Conservation (phyloP, 2,797 vertebrate genomes). For the Peromyscus aztecus region DNA sequence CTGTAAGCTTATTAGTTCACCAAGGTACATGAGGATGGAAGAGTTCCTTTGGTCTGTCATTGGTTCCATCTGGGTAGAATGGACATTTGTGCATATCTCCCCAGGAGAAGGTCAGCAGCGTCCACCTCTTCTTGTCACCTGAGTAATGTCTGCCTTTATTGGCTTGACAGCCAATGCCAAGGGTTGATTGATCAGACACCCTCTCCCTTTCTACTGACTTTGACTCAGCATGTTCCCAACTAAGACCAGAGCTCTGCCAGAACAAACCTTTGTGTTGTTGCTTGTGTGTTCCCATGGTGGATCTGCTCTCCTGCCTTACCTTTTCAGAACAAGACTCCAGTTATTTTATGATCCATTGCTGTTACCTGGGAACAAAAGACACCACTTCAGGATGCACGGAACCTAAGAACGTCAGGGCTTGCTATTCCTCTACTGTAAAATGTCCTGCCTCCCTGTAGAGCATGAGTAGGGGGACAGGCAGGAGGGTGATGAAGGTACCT, state of each 20-base stretch:
- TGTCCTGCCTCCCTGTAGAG: fast-evolving
- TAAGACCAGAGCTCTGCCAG: neutral
- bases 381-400: neutral
- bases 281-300: fast-evolving
- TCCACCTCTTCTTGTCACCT: neutral
- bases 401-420: neutral
- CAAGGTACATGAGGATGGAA: neutral
- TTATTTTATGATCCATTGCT: neutral
- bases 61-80: neutral
- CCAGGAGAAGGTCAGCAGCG: neutral
- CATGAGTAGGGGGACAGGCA: too few species aligned
- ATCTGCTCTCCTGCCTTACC: fast-evolving
- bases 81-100: neutral
- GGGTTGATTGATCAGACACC: fast-evolving
- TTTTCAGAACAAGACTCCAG: neutral
- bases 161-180: neutral
- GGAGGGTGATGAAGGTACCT: fast-evolving
- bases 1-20: too few species aligned
- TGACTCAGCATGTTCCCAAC: fast-evolving
- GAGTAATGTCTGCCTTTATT: too few species aligned
- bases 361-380: neutral
- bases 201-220: too few species aligned
- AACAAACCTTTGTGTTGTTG: fast-evolving
- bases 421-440: fast-evolving
- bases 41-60: neutral